Evolutionary conservation across 2,797 vertebrate genomes (phyloP).

Genomic region (Masticophis lateralis): DNA sequence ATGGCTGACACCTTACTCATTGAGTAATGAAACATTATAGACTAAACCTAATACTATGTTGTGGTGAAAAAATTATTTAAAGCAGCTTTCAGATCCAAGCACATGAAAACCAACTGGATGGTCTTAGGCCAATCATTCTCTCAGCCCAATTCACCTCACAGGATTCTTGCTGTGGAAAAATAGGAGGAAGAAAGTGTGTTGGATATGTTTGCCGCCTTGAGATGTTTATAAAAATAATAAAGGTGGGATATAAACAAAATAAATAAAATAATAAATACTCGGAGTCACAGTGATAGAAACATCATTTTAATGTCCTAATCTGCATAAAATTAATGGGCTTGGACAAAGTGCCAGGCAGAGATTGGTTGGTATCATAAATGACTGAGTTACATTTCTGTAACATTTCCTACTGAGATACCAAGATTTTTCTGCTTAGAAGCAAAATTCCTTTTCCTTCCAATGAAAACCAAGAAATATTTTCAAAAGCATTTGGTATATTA

Average conservation of each 20-base stretch:
- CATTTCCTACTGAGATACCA: neutral
- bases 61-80: neutral
- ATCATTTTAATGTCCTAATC: neutral
- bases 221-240: neutral
- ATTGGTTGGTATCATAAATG: neutral
- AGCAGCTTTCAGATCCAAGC: neutral
- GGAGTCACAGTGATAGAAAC: neutral
- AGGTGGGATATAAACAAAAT: neutral
- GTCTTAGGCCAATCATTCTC: no score
- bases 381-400: neutral
- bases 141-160: neutral
- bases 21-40: neutral
- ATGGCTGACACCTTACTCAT: neutral
- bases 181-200: neutral
- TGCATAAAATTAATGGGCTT: neutral
- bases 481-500: neutral
- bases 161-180: neutral
- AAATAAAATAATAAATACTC: neutral
- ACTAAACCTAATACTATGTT: neutral
- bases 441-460: neutral
- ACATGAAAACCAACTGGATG: no score
- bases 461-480: neutral
- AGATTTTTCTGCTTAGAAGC: neutral
- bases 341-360: neutral
- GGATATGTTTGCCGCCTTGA: neutral